These are phyloP conservation scores for Tetramorium parvispinum DNA, from an alignment of 1,140 invertebrate species.

Conservation along the genomic window DNA sequence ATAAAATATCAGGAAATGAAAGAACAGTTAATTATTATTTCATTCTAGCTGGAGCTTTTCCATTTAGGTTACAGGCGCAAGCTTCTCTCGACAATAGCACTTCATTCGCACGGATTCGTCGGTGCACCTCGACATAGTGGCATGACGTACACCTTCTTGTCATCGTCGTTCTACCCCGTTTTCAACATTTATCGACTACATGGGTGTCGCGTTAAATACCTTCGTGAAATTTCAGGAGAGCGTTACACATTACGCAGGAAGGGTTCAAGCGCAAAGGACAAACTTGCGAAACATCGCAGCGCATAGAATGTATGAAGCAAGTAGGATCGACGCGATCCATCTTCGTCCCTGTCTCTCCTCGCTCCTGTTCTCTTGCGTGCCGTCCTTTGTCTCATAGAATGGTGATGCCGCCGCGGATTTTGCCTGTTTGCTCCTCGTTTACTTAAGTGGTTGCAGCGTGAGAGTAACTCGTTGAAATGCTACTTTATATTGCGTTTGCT, in stretches of 20 bases:
- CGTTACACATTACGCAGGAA: slow-evolving; percentile 35
- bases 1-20: not conserved
- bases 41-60: not conserved
- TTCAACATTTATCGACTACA: slow-evolving; percentile 2
- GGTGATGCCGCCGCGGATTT: slow-evolving; percentile 10
- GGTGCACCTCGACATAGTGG: slow-evolving; percentile 25
- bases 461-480: slow-evolving; percentile 22
- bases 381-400: slow-evolving; percentile 43
- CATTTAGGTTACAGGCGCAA: not conserved
- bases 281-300: slow-evolving; percentile 55
- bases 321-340: slow-evolving; percentile 55
- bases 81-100: slow-evolving; percentile 8
- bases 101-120: slow-evolving; percentile 41
- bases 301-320: slow-evolving; percentile 46
- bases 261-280: slow-evolving; percentile 18
- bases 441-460: slow-evolving; percentile 44
- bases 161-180: slow-evolving; percentile 11
- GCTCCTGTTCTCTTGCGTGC: slow-evolving; percentile 18
- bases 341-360: slow-evolving; percentile 44
- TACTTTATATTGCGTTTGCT: slow-evolving; percentile 33
- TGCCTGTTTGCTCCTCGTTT: slow-evolving; percentile 54
- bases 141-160: slow-evolving; percentile 35
- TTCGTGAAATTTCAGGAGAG: slow-evolving; percentile 58
- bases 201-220: slow-evolving; percentile 51
- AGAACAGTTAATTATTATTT: slow-evolving; percentile 29